Base-by-base conservation (phyloP, 2,797 vertebrate genomes). In the Coreius guichenoti region DNA sequence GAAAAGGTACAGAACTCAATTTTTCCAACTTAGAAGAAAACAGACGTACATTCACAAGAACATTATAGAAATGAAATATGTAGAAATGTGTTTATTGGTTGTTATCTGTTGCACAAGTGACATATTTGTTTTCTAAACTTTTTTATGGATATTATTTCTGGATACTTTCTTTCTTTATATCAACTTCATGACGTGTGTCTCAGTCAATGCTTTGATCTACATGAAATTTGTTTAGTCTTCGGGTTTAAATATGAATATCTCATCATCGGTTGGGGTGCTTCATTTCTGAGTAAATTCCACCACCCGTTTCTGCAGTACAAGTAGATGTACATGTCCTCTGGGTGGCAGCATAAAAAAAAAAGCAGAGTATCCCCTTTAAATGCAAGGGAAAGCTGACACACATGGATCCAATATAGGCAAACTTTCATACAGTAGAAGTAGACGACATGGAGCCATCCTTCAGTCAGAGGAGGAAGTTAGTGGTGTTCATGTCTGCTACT, bases 351-450 rank as follows among this genome's bases (percentile, higher is more conserved):
- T 86, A n/a, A n/a, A n/a, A n/a, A n/a, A n/a, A n/a, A 88, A 88
- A 85, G 82, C 65, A 54, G 29, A 82, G 82, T 39, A 70, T 87
- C 65, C 26, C 67, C 65, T 31, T 14, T 51, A 83, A 81, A 43
- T 84, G 81, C 87, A 77, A 77, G 79, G 36, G 43, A 86, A 87
- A 85, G 88, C 84, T 83, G 86, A 85, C 89, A 93, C 95, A 96
- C 93, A 95, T 96, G 95, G 95, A 95, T 95, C 92, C 94, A 93
- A 96, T 96, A 93, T 93, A 93, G 89, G 82, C 54, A 85, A 92
- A 88, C 88, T 86, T 91, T 94, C 93, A 94, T 94, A 89, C 88
- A 83, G 89, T 86, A 94, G 90, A 90, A 89, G 93, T 91, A 95
- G 95, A 96, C 94, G 82, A 89, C 26, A 89, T 94, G 95, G 95